These are phyloP conservation scores for Venustoraphidia nigricollis DNA, from an alignment of 2,888 invertebrate genomes.

Conservation along the genomic window DNA sequence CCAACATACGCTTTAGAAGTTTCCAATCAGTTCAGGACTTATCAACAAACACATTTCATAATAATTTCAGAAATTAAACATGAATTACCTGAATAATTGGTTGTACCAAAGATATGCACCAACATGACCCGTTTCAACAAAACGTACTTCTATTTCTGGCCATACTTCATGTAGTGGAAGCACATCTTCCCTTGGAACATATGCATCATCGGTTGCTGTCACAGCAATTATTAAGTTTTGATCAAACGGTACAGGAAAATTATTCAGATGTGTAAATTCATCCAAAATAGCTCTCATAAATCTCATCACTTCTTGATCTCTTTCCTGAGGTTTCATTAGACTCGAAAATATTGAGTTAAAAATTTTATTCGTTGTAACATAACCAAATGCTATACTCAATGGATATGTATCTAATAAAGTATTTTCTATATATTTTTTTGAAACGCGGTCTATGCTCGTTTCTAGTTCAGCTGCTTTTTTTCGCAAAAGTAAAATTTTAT, in stretches of 20 bases:
- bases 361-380: neutral
- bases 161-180: slow-evolving; percentile 75
- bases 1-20: neutral
- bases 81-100: slow-evolving; percentile 63
- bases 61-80: neutral
- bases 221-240: slow-evolving; percentile 82
- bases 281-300: slow-evolving; percentile 99
- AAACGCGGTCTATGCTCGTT: no score
- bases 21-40: neutral
- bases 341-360: neutral
- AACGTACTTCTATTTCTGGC: slow-evolving; percentile 82
- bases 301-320: slow-evolving; percentile 66
- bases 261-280: slow-evolving; percentile 91
- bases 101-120: slow-evolving; percentile 78
- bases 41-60: no score
- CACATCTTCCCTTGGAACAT: slow-evolving; percentile 77
- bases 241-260: slow-evolving; percentile 79
- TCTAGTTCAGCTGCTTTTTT: no score
- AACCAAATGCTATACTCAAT: no score
- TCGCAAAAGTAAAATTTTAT: no score
- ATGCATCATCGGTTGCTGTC: slow-evolving; percentile 77
- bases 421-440: no score
- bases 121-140: slow-evolving; percentile 80
- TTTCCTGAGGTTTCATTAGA: neutral
- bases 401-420: no score